Percentiles rank a stretch among this genome's conserved stretches.
phyloP scores from a whole-genome alignment of 2,113 vertebrate species.

The Nicator chloris region DNA sequence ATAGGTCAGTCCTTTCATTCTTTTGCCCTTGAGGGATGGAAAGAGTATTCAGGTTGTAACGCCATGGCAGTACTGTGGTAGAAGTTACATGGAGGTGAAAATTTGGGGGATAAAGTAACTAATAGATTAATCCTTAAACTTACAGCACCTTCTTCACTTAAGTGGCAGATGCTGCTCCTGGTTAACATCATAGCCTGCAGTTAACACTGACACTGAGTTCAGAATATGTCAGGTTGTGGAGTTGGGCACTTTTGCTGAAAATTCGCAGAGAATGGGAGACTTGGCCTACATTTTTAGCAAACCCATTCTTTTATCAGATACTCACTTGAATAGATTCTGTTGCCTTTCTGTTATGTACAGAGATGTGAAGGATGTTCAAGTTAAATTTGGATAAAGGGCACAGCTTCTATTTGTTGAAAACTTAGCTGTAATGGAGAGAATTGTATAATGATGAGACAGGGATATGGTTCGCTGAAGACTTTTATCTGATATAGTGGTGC shows the following conservation, averaged over 20 bases:
- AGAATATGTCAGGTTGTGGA: background rate
- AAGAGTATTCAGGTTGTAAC: background rate
- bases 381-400: background rate
- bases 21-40: background rate
- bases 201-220: background rate
- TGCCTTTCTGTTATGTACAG: background rate
- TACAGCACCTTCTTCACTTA: background rate
- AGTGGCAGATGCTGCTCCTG: background rate
- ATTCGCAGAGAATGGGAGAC: background rate
- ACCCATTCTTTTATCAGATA: background rate
- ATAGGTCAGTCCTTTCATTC: background rate
- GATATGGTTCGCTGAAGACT: background rate
- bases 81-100: background rate
- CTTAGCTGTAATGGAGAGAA: background rate
- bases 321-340: background rate
- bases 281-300: background rate
- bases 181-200: background rate
- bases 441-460: background rate
- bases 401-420: background rate
- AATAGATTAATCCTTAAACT: background rate
- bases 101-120: background rate
- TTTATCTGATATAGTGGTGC: background rate
- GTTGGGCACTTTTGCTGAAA: background rate
- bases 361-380: background rate
- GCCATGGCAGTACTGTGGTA: background rate